Evolutionary conservation across 2,113 vertebrate genomes (phyloP), one percentile per base, ranked within the genome.

Genomic region (Tor tambroides): DNA sequence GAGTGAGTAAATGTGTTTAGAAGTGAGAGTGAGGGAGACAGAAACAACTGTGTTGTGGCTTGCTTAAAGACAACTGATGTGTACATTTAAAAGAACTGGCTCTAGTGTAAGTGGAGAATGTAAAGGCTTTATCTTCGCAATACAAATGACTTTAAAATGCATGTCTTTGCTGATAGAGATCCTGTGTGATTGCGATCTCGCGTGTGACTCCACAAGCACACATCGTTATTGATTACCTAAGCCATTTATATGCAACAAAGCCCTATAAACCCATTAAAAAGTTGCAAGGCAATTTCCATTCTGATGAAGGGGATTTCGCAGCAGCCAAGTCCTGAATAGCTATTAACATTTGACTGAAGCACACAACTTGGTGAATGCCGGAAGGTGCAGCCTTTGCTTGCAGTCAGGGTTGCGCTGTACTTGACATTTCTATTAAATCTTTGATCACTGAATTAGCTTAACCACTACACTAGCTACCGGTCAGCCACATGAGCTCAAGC

Each of bases 401-500:
- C 87, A 92, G 91, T 90, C 76, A 92, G 88, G 78, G 89, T 89
- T 90, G 89, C 85, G 88, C 89, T 84, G 67, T 38, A 75, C 83
- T 92, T 92, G 93, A 93, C 89, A 92, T 92, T 93, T 93, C 90
- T 87, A 92, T 92, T 92, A 90, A 91, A 93, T 92, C 88, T 89
- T 87, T 90, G 86, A 89, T 92, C 84, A 85, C 87, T 79, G 88
- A 92, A 88, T 89, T 81, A 85, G 71, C 72, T 83, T 83, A 61
- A 81, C 46, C 87, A 85, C 87, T 59, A 90, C 87, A 84, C 87
- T 65, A 89, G 83, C 72, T 61, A 90, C 78, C 85, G 35, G 63
- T 35, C 38, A 23, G 10, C 59, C n/a, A 30, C 80, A 83, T 51
- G 63, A 69, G 46, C 63, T 23, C 8, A 74, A 17, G 41, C 78